phyloP scores from a whole-genome alignment of 1,140 invertebrate species.

The Trichomalopsis sarcophagae region DNA sequence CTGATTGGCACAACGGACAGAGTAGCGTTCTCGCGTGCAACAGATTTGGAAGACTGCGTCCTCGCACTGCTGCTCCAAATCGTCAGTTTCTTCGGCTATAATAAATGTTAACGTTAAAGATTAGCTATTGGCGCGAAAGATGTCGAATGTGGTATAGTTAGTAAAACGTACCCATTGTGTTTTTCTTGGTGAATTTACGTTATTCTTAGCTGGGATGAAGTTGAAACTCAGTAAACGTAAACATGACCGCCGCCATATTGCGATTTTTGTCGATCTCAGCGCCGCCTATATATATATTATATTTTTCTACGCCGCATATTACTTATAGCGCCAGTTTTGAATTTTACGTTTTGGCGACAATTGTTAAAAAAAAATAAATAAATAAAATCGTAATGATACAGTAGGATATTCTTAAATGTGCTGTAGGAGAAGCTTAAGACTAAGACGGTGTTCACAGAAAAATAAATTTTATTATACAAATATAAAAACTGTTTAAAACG shows the following conservation, averaged over 20 bases:
- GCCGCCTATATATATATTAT: no score
- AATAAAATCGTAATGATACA: no score
- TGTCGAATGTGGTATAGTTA: not conserved
- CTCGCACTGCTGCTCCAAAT: slow-evolving; percentile 63
- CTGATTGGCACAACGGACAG: slow-evolving; percentile 59
- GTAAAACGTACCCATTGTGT: not conserved
- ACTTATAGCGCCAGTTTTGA: no score
- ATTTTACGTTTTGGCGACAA: no score
- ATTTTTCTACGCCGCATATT: no score
- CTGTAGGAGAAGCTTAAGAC: no score
- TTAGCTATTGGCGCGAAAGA: not conserved
- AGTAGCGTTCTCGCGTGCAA: slow-evolving; percentile 62
- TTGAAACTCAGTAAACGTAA: no score
- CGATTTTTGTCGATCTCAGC: no score
- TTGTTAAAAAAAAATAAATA: no score
- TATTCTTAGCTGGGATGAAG: not conserved
- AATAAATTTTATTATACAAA: slow-evolving; percentile 33
- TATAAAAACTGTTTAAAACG: slow-evolving; percentile 30
- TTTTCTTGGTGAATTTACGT: not conserved
- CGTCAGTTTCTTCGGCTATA: slow-evolving; percentile 37
- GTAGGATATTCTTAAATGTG: no score
- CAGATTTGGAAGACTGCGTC: slow-evolving; percentile 63
- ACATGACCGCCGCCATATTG: no score
- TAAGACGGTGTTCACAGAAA: no score
- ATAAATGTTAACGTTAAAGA: not conserved